Conservation (phyloP, 2,113 vertebrate genomes). For the Sciurus niger region DNA sequence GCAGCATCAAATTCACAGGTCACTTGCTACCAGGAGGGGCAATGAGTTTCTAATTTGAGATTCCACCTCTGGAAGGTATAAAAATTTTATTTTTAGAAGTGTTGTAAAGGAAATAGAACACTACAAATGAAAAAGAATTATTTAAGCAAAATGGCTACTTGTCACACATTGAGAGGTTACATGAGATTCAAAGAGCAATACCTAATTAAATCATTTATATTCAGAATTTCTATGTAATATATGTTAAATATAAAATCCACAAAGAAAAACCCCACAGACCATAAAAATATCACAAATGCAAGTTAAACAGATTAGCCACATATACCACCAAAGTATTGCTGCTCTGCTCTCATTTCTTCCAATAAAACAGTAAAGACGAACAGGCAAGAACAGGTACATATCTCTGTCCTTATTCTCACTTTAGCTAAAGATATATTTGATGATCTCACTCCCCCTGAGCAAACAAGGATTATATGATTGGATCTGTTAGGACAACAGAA, state of each 20-base stretch:
- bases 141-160: neutral
- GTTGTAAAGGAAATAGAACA: neutral
- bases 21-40: neutral
- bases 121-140: conserved; percentile 14
- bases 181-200: neutral
- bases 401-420: neutral
- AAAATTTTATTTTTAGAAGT: neutral
- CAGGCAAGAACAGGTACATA: neutral
- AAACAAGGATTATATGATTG: neutral
- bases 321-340: neutral
- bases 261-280: neutral
- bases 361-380: neutral
- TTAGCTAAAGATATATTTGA: neutral
- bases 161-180: neutral
- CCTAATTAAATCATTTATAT: neutral
- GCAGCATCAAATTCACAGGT: neutral
- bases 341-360: neutral
- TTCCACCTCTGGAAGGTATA: neutral
- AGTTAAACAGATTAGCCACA: neutral
- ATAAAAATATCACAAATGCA: neutral
- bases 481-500: neutral
- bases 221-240: neutral
- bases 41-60: neutral
- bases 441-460: neutral
- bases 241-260: neutral